These are phyloP conservation scores for Planococcus citri DNA, from an alignment of 1,140 invertebrate genomes.

Conservation along the genomic window DNA sequence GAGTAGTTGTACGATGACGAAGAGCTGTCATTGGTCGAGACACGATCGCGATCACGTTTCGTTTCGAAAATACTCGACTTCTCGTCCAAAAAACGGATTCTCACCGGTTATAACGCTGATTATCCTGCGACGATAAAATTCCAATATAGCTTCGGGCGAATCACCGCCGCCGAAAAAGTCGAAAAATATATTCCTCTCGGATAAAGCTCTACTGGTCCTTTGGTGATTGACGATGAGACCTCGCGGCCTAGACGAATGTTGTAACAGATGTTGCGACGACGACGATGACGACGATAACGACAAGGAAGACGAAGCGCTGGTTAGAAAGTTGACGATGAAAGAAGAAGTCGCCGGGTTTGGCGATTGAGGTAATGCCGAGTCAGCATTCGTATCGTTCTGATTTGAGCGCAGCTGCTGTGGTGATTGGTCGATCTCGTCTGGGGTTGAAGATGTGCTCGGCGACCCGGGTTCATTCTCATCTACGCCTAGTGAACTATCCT, in stretches of 20 bases:
- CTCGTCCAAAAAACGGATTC: conserved; percentile 2
- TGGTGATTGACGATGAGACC: not conserved
- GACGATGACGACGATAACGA: too few relatives aligned
- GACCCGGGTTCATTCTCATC: not conserved
- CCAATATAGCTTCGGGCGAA: conserved; percentile 12
- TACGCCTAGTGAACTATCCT: not conserved
- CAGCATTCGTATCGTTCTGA: too few relatives aligned
- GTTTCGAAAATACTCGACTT: conserved; percentile 2
- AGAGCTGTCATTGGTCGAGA: too few relatives aligned
- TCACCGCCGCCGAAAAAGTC: conserved; percentile 12
- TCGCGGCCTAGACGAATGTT: not conserved
- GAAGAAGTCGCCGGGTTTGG: not conserved
- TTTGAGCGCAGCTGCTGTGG: not conserved
- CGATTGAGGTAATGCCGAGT: not conserved
- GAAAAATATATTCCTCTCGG: conserved; percentile 10
- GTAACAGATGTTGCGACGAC: not conserved
- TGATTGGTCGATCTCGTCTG: too few relatives aligned
- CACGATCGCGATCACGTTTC: not conserved
- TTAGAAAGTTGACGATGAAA: not conserved
- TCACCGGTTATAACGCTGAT: conserved; percentile 1
- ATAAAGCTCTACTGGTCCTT: conserved; percentile 1
- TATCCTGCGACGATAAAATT: conserved; percentile 5
- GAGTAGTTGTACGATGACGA: too few relatives aligned
- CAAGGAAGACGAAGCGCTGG: not conserved
- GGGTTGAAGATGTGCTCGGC: too few relatives aligned